Evolutionary conservation across 2,888 invertebrate genomes (phyloP).

Genomic region (Dascillus cervinus): DNA sequence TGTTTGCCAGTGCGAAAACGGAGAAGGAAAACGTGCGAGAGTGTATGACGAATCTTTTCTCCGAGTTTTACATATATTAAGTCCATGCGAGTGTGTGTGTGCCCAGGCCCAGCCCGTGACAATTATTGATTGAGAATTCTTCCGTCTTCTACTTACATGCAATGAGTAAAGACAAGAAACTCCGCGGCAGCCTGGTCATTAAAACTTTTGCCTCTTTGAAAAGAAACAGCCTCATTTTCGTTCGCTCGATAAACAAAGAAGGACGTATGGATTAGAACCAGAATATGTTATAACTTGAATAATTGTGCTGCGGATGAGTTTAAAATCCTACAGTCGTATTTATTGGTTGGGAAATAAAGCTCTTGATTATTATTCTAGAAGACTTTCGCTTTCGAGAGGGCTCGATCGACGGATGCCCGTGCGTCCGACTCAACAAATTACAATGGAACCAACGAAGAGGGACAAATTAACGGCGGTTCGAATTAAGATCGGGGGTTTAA

Average conservation of each 20-base stretch:
- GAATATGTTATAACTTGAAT: slow-evolving; percentile 44
- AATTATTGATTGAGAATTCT: slow-evolving; percentile 65
- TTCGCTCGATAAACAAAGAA: slow-evolving; percentile 38
- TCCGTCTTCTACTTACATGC: slow-evolving; percentile 45
- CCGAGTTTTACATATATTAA: slow-evolving; percentile 12
- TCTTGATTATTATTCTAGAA: slow-evolving; percentile 39
- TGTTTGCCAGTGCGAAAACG: slow-evolving; percentile 3
- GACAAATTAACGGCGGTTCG: slow-evolving; percentile 30
- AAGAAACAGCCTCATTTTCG: slow-evolving; percentile 40
- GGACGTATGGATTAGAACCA: slow-evolving; percentile 36
- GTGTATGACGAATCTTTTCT: slow-evolving; percentile 1
- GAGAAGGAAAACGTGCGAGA: background rate
- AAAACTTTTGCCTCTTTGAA: slow-evolving; percentile 42
- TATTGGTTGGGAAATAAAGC: slow-evolving; percentile 40
- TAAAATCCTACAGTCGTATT: slow-evolving; percentile 42
- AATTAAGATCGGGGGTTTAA: slow-evolving; percentile 36
- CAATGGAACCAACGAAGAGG: slow-evolving; percentile 22
- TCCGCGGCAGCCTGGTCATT: slow-evolving; percentile 37
- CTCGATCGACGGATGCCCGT: slow-evolving; percentile 19
- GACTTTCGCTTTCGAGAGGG: slow-evolving; percentile 36
- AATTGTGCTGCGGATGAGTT: slow-evolving; percentile 43
- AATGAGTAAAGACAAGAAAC: slow-evolving; percentile 39
- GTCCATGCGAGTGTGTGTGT: slow-evolving; percentile 14
- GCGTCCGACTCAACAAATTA: slow-evolving; percentile 15
- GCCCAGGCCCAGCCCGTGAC: slow-evolving; percentile 46